Conservation (phyloP, 1,140 invertebrate species). For the Drusus annulatus region DNA sequence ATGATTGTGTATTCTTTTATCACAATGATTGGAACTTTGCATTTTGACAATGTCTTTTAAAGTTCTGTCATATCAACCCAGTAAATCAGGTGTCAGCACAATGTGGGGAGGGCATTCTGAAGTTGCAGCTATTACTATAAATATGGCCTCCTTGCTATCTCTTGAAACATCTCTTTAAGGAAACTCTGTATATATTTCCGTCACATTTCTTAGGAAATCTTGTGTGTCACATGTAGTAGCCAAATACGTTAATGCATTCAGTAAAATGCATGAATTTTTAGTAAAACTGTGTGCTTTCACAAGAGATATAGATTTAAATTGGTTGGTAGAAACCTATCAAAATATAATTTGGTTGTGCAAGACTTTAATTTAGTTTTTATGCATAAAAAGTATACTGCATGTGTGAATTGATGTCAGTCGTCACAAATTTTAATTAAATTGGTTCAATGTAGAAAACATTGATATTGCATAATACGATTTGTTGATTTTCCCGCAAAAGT, state of each 20-base stretch:
- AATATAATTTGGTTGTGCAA: conserved; percentile 40
- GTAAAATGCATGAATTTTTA: conserved; percentile 26
- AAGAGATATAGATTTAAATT: conserved; percentile 7
- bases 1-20: too few species aligned
- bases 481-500: too few species aligned
- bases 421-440: conserved; percentile 25
- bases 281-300: conserved; percentile 1
- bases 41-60: too few species aligned
- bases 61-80: too few species aligned
- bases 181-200: conserved; percentile 22
- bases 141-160: too few species aligned
- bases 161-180: too few species aligned
- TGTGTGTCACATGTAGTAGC: conserved; percentile 27
- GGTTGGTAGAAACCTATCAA: conserved; percentile 5
- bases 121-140: too few species aligned
- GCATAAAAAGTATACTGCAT: background rate
- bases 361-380: conserved; percentile 24
- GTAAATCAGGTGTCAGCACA: too few species aligned
- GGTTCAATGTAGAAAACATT: too few species aligned
- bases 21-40: too few species aligned
- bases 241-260: conserved; percentile 18
- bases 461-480: too few species aligned
- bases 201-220: conserved; percentile 21
- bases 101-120: too few species aligned
- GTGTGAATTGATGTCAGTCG: conserved; percentile 12